phyloP scores from a whole-genome alignment of 2,797 vertebrate species.

The Cynodonichthys magdalenae region DNA sequence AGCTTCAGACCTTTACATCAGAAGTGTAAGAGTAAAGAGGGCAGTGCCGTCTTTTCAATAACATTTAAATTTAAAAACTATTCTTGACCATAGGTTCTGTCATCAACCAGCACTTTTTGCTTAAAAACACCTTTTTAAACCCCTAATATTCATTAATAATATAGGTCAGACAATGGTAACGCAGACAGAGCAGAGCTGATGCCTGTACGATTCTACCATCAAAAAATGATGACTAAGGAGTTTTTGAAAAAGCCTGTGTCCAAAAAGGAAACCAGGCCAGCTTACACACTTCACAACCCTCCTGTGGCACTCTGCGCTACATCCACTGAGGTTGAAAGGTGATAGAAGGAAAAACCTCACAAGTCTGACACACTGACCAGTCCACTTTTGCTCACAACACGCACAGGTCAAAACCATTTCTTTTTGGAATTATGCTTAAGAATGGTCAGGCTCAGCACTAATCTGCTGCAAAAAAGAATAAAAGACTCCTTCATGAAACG shows the following conservation, averaged over 20 bases:
- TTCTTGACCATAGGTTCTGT: not conserved
- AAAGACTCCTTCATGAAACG: not conserved
- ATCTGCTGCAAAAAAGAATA: not conserved
- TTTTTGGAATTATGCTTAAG: not conserved
- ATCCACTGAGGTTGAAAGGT: constrained; percentile 51
- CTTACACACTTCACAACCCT: constrained; percentile 70
- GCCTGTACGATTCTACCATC: constrained; percentile 41
- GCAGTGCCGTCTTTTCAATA: no score
- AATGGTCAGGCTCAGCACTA: not conserved
- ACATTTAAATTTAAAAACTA: no score
- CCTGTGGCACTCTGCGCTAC: constrained; percentile 56
- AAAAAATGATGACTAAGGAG: constrained; percentile 59
- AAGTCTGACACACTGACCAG: constrained; percentile 55
- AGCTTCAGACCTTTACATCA: not conserved
- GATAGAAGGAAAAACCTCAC: constrained; percentile 24
- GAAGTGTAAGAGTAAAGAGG: no score
- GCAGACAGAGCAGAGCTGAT: constrained; percentile 40
- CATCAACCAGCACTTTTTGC: constrained; percentile 4
- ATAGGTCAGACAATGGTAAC: constrained; percentile 54
- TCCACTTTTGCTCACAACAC: constrained; percentile 45
- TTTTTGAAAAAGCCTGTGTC: constrained; percentile 54
- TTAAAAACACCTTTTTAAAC: constrained; percentile 27
- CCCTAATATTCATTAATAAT: constrained; percentile 39
- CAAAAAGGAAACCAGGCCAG: constrained; percentile 73
- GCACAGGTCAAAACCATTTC: constrained; percentile 44